These are phyloP conservation scores for Hydrophis major DNA, from an alignment of 2,797 vertebrate species.

Conservation along the genomic window DNA sequence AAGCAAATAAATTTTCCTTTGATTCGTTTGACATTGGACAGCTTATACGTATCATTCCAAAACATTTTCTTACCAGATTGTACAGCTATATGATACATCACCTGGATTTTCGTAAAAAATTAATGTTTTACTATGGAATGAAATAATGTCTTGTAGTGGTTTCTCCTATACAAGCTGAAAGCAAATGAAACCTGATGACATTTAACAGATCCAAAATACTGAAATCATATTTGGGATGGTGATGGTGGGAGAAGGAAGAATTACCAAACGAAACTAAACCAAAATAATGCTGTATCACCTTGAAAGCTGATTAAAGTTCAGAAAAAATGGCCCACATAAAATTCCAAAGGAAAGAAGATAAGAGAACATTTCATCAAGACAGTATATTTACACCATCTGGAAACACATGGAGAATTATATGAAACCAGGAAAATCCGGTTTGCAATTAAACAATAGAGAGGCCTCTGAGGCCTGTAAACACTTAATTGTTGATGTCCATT, in stretches of 20 bases:
- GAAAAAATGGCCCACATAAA: conserved; percentile 22
- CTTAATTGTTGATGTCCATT: background rate
- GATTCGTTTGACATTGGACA: background rate
- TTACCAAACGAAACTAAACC: conserved; percentile 31
- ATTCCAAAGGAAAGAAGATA: conserved; percentile 37
- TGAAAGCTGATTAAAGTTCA: conserved; percentile 33
- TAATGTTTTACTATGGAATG: background rate
- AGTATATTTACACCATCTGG: conserved; percentile 26
- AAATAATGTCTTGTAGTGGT: background rate
- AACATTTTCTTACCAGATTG: background rate
- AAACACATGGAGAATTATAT: conserved; percentile 4
- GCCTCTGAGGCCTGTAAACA: background rate
- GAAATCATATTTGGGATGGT: background rate
- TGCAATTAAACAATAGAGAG: background rate
- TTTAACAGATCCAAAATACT: background rate
- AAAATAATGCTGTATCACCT: conserved; percentile 12
- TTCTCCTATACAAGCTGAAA: background rate
- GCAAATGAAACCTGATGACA: background rate
- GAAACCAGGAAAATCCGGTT: conserved; percentile 18
- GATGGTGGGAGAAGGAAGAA: background rate
- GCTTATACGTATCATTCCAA: background rate
- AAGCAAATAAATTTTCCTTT: background rate
- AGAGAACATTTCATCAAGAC: conserved; percentile 22
- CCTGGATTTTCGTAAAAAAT: background rate
- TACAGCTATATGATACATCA: background rate